Base-by-base conservation (phyloP, 92 coral and sea anemone genomes). In the Pocillopora grandis region DNA sequence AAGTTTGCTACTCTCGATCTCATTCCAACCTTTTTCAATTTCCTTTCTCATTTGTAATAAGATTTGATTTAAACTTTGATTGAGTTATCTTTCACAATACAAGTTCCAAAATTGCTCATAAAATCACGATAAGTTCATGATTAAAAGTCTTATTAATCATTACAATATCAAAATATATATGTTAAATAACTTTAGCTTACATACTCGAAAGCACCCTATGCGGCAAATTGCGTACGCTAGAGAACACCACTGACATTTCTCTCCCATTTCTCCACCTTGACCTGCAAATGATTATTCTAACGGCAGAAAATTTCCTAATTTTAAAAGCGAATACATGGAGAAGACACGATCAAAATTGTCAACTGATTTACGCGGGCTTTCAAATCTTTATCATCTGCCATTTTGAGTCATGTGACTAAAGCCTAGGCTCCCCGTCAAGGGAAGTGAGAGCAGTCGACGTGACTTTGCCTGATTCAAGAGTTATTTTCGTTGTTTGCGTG, bases 121-220 rank as follows among this genome's bases (percentile, higher is more conserved):
- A 42, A 42, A 42, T 7, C 8, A 42, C 52, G 8, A 42, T 42
- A 42, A 42, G 4, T 42, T 42, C 52, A 42, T 42, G 52, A 42
- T 42, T 7, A 42, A 42, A 42, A 42, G 52, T 42, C 52, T 42
- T 42, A 42, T 66, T 31, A 10, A 66, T 10, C 72, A 16, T 10
- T 12, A 66, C 11, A 16, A 16, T 66, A 66, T 16, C 62, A 59
- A 59, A 59, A 12, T 5, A 59, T 9, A 59, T 59, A 12, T 59
- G 18, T 12, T 72, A 72, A 23, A 23, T 66, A 20, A 5, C 8
- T 11, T 31, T 27, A 9, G 27, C 21, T 12, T 55, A 23, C 94
- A 70, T 81, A 97, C 99, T 94, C 91, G 90, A 89, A 82, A 97
- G 84, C 98, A 97, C n/a, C 94, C 94, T 16, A 97, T 92, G 69